These are phyloP conservation scores for Macrocentrus cingulum DNA, from an alignment of 1,140 invertebrate species.

Conservation along the genomic window DNA sequence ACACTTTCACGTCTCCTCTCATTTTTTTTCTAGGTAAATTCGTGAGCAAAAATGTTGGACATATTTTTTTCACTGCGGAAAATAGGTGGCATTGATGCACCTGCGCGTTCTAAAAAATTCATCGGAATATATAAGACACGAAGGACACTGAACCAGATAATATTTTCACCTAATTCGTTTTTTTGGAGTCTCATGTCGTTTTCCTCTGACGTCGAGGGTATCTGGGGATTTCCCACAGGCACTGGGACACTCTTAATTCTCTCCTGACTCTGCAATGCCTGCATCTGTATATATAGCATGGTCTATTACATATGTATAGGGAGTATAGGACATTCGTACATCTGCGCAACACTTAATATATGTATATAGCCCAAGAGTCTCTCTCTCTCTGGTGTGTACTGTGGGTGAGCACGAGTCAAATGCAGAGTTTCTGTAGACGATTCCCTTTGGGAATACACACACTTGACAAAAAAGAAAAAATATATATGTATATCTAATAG, in stretches of 20 bases:
- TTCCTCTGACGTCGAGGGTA: background rate
- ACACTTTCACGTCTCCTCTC: no score
- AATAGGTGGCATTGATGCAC: no score
- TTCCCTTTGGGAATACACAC: background rate
- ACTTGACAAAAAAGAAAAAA: constrained; percentile 6
- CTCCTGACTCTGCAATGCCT: background rate
- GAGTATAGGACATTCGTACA: background rate
- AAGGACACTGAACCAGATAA: no score
- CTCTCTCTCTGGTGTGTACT: background rate
- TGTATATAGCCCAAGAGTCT: background rate
- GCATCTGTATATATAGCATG: constrained; percentile 1
- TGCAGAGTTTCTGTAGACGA: constrained; percentile 10
- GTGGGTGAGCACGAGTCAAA: constrained; percentile 1
- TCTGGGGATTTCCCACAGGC: constrained; percentile 1
- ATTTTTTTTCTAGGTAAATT: no score
- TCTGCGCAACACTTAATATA: constrained; percentile 8
- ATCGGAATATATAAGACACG: background rate
- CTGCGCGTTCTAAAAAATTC: background rate
- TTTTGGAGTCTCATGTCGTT: background rate
- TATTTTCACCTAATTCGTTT: constrained; percentile 5
- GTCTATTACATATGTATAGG: constrained; percentile 2
- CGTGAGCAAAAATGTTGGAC: no score
- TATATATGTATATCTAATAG: background rate
- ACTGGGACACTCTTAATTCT: constrained; percentile 14
- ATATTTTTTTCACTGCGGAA: no score